phyloP scores from a whole-genome alignment of 2,888 invertebrate species.

The Argyra leucocephala region DNA sequence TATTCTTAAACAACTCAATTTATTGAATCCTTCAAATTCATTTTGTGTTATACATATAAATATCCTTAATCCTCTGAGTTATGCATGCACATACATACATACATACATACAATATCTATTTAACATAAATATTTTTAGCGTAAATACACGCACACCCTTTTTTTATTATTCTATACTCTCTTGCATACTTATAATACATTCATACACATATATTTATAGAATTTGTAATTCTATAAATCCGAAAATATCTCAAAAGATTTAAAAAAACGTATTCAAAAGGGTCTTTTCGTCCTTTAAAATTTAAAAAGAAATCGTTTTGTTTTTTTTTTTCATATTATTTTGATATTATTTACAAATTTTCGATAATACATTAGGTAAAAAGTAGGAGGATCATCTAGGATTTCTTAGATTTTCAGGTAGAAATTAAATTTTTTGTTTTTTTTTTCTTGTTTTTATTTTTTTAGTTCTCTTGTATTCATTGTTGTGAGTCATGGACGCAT shows the following conservation, averaged over 20 bases:
- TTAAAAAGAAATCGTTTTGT: background rate
- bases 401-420: slow-evolving; percentile 1
- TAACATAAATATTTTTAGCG: too few species aligned
- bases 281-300: background rate
- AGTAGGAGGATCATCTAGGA: slow-evolving; percentile 6
- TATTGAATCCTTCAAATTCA: background rate
- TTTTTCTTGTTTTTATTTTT: too few species aligned
- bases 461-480: too few species aligned
- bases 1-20: too few species aligned
- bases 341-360: background rate
- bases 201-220: too few species aligned
- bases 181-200: too few species aligned
- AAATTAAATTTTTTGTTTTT: background rate
- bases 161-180: too few species aligned
- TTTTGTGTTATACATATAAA: background rate
- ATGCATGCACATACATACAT: too few species aligned
- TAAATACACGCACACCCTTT: too few species aligned
- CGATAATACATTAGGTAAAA: background rate
- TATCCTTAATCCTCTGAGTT: too few species aligned
- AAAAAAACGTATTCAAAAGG: background rate
- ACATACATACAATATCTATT: too few species aligned
- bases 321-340: background rate
- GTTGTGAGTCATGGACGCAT: background rate
- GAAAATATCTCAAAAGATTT: background rate
- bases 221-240: background rate